Conservation (phyloP, 2,113 vertebrate species). For the Chloebia gouldiae region DNA sequence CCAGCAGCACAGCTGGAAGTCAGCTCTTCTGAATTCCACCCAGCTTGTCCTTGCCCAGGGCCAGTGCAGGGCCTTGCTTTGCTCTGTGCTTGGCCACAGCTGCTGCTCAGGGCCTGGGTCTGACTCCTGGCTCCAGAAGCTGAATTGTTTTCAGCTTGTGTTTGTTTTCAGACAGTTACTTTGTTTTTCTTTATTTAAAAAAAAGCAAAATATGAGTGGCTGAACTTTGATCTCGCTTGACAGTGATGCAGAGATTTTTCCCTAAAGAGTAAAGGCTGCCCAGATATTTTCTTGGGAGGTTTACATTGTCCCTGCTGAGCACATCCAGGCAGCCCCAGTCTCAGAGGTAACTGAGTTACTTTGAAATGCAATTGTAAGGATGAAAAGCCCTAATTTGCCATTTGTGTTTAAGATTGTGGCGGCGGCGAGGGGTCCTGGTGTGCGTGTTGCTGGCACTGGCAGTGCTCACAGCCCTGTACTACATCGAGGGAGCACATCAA, state of each 20-base stretch:
- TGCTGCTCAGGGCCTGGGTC: not conserved
- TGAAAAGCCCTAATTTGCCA: conserved; percentile 15
- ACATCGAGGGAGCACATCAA: conserved; percentile 91
- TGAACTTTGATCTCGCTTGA: not conserved
- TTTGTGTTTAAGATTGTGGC: conserved; percentile 86
- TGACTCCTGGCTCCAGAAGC: not conserved
- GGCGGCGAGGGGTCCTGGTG: conserved; percentile 80
- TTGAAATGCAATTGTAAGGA: not conserved
- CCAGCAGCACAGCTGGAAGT: not conserved
- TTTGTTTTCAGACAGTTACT: not conserved
- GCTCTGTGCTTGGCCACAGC: not conserved
- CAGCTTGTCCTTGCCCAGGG: not conserved
- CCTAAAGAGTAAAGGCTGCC: not conserved
- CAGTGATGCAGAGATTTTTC: not conserved
- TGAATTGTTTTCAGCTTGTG: not conserved
- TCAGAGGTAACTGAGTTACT: not conserved
- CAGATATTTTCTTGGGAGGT: not conserved
- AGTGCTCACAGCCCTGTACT: conserved; percentile 85
- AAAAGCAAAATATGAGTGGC: not conserved
- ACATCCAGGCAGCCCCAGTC: not conserved
- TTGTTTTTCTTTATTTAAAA: not conserved
- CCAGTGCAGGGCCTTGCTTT: not conserved
- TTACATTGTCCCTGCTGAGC: not conserved
- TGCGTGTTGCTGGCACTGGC: conserved; percentile 80
- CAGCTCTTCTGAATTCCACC: not conserved